phyloP scores from a whole-genome alignment of 2,797 vertebrate genomes.

The Acanthornis magna region DNA sequence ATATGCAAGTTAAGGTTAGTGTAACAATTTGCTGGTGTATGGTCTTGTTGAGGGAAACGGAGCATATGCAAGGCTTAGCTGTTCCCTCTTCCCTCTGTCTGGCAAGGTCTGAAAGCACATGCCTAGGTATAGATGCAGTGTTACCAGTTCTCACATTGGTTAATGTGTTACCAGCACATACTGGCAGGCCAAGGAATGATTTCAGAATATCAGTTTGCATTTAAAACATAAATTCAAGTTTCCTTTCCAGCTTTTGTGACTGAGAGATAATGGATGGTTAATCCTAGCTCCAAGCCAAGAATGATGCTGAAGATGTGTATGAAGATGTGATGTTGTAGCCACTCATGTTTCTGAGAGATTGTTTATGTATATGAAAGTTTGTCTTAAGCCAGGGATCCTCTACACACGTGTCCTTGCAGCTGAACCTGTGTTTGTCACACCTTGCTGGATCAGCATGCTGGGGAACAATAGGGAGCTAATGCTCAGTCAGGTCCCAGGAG shows the following conservation, averaged over 20 bases:
- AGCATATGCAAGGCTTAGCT: not conserved
- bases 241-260: not conserved
- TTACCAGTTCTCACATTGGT: not conserved
- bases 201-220: not conserved
- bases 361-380: not conserved
- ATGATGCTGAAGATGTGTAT: not conserved
- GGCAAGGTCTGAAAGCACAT: slow-evolving; percentile 1
- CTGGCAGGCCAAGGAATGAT: not conserved
- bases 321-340: not conserved
- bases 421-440: not conserved
- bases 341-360: not conserved
- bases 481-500: not conserved
- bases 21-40: not conserved
- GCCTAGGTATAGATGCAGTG: not conserved
- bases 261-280: not conserved
- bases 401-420: not conserved
- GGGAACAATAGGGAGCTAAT: not conserved
- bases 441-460: not conserved
- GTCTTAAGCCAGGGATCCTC: not conserved
- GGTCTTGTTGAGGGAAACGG: not conserved
- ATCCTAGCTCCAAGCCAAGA: not conserved
- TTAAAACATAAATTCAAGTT: slow-evolving; percentile 1
- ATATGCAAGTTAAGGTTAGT: not conserved
- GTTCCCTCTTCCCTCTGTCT: not conserved
- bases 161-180: slow-evolving; percentile 30